Evolutionary conservation across 2,113 vertebrate species (phyloP).

Genomic region (Macquaria australasica): DNA sequence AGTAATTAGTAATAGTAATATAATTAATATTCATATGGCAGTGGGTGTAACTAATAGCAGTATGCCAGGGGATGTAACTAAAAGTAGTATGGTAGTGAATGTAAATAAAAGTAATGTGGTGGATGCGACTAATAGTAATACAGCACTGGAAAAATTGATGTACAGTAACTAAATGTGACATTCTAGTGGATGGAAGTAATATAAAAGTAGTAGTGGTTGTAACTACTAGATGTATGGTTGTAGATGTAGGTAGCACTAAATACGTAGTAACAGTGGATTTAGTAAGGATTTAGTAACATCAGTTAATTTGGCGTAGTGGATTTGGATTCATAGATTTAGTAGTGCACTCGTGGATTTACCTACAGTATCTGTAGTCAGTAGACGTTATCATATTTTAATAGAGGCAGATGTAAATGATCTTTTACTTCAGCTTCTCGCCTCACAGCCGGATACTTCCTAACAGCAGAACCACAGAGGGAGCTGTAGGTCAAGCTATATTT

Average conservation of each 20-base stretch:
- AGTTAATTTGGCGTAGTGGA: background rate
- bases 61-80: background rate
- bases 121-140: background rate
- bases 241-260: background rate
- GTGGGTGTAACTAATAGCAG: too few species aligned
- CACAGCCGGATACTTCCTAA: constrained; percentile 51
- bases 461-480: constrained; percentile 51
- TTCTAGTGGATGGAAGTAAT: background rate
- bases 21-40: too few species aligned
- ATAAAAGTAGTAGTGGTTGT: background rate
- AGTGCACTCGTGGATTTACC: background rate
- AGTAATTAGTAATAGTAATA: too few species aligned
- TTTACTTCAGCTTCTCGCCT: constrained; percentile 43
- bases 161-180: too few species aligned
- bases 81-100: background rate
- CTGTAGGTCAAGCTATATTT: constrained; percentile 73
- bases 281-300: background rate
- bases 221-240: background rate
- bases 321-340: background rate
- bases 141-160: background rate
- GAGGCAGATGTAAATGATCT: constrained; percentile 11
- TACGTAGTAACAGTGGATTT: background rate
- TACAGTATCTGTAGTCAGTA: background rate
- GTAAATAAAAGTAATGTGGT: background rate
- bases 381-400: background rate